Percentiles rank a stretch among this genome's conserved stretches.
Evolutionary conservation across 1,140 invertebrate species (phyloP).

Genomic region (Caenorhabditis brenneri): DNA sequence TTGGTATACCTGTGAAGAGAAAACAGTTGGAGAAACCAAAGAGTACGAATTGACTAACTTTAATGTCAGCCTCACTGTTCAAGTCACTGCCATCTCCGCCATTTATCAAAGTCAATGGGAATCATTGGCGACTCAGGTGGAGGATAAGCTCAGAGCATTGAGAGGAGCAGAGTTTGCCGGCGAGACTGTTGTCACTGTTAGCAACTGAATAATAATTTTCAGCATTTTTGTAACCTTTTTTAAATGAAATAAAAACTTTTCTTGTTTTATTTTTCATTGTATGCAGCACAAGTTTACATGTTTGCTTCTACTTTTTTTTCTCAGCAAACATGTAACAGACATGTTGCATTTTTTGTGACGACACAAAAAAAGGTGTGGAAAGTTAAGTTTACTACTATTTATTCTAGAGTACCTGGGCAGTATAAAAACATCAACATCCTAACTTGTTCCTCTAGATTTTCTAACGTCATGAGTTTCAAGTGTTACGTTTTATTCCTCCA

Average conservation of each 20-base stretch:
- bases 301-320: no score
- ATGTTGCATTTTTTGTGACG: no score
- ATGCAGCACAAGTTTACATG: no score
- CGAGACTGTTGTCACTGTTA: neutral
- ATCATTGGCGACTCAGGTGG: neutral
- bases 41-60: no score
- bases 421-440: neutral
- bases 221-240: no score
- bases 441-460: neutral
- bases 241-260: no score
- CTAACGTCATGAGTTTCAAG: neutral
- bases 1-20: no score
- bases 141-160: neutral
- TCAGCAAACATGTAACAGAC: neutral
- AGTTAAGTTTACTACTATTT: neutral
- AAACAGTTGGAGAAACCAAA: no score
- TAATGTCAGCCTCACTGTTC: neutral
- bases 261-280: no score
- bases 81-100: neutral
- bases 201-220: no score
- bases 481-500: neutral
- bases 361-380: neutral
- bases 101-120: slow-evolving; percentile 22
- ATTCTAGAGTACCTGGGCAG: neutral
- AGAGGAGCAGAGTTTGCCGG: neutral